These are phyloP conservation scores for Chionodraco myersi DNA, from an alignment of 2,113 vertebrate genomes.

Conservation along the genomic window DNA sequence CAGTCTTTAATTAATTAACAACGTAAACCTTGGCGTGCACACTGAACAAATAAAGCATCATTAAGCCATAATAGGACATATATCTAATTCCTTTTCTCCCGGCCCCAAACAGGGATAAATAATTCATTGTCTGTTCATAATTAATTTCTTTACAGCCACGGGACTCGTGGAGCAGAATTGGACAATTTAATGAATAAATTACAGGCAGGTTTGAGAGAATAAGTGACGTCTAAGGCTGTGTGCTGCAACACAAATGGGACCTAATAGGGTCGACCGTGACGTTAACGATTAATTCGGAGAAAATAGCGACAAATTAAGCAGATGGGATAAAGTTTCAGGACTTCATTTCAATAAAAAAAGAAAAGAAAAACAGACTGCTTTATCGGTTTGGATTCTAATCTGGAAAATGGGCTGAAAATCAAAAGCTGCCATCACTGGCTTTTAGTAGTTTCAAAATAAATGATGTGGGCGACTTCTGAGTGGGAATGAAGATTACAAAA, in stretches of 20 bases:
- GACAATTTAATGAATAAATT: slow-evolving; percentile 82
- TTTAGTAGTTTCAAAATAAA: slow-evolving; percentile 55
- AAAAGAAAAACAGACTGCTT: slow-evolving; percentile 17
- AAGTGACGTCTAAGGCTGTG: slow-evolving; percentile 47
- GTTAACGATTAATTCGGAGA: slow-evolving; percentile 61
- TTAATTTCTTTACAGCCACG: slow-evolving; percentile 53
- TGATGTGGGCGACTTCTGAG: slow-evolving; percentile 33
- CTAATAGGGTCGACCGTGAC: slow-evolving; percentile 61
- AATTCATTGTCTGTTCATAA: slow-evolving; percentile 50
- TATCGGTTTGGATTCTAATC: slow-evolving; percentile 76
- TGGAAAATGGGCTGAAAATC: slow-evolving; percentile 76
- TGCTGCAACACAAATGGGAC: slow-evolving; percentile 60
- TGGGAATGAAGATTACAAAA: slow-evolving; percentile 52
- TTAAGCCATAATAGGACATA: slow-evolving; percentile 19
- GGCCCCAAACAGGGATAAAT: slow-evolving; percentile 19
- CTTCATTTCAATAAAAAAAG: slow-evolving; percentile 38
- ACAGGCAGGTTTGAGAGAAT: slow-evolving; percentile 54
- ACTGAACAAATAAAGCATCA: slow-evolving; percentile 35
- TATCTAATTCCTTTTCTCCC: slow-evolving; percentile 26
- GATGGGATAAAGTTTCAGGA: slow-evolving; percentile 43
- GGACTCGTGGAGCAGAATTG: slow-evolving; percentile 32
- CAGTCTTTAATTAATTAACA: slow-evolving; percentile 12
- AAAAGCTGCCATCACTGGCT: slow-evolving; percentile 69
- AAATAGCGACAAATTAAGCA: slow-evolving; percentile 60
- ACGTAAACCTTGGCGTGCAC: slow-evolving; percentile 6